Conservation (phyloP, 2,113 vertebrate species). For the Labeo rohita region DNA sequence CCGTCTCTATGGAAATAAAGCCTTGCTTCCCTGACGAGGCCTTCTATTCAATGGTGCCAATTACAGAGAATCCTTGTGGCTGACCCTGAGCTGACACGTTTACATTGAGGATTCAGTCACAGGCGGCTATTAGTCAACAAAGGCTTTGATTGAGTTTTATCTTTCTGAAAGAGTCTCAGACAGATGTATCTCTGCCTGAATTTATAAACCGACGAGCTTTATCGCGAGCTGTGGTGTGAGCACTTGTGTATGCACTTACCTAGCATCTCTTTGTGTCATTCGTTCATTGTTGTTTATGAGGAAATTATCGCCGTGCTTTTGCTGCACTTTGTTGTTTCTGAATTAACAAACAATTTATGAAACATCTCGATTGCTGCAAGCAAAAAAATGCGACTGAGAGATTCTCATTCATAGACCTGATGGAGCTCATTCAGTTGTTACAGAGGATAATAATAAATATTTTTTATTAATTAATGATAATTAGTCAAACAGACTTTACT, state of each 20-base stretch:
- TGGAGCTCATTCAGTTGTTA: neutral
- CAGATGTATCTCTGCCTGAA: neutral
- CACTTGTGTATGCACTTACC: neutral
- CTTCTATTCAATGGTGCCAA: constrained; percentile 50
- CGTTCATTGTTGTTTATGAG: neutral
- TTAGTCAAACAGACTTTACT: too few species aligned
- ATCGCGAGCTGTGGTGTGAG: neutral
- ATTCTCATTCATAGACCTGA: neutral
- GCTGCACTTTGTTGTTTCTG: neutral
- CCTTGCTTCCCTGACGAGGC: constrained; percentile 24
- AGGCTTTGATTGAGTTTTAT: constrained; percentile 40
- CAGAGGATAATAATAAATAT: neutral
- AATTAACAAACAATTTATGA: neutral
- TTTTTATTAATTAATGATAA: too few species aligned
- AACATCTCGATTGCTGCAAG: neutral
- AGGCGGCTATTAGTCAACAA: constrained; percentile 39
- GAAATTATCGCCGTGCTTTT: neutral
- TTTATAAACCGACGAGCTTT: neutral
- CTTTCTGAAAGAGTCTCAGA: neutral
- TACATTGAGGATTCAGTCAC: constrained; percentile 31
- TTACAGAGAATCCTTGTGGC: constrained; percentile 44
- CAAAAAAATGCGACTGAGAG: neutral
- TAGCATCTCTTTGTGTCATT: neutral
- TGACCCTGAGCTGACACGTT: constrained; percentile 43
- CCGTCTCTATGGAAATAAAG: constrained; percentile 58